These are phyloP conservation scores for Euzophera pinguis DNA, from an alignment of 2,888 invertebrate genomes.

Conservation along the genomic window DNA sequence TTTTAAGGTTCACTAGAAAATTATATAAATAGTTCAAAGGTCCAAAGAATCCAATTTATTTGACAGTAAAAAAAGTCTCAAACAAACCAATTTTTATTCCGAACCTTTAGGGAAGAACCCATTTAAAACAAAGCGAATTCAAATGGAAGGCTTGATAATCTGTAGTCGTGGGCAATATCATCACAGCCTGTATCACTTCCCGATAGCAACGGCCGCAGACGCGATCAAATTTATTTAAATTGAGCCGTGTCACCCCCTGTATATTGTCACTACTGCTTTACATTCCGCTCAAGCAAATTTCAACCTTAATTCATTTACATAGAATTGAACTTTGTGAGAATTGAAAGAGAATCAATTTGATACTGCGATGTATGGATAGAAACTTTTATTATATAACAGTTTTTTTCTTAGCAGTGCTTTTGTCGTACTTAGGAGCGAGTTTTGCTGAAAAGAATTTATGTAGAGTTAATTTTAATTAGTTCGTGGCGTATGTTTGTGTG, in stretches of 20 bases:
- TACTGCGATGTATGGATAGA: constrained; percentile 62
- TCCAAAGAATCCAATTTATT: no score
- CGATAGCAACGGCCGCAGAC: constrained; percentile 47
- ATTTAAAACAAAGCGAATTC: constrained; percentile 28
- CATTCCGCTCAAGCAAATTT: constrained; percentile 25
- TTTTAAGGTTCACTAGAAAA: no score
- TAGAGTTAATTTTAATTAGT: no score
- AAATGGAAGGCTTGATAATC: constrained; percentile 44
- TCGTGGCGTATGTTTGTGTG: no score
- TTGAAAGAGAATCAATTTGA: constrained; percentile 41
- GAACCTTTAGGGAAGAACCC: constrained; percentile 11
- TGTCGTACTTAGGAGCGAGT: constrained; percentile 23
- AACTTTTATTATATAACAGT: constrained; percentile 75
- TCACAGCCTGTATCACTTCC: constrained; percentile 63
- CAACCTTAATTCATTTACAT: constrained; percentile 2
- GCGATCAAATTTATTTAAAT: constrained; percentile 78
- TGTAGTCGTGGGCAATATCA: constrained; percentile 55
- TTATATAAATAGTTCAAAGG: no score
- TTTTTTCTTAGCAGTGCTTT: constrained; percentile 72
- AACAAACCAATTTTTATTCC: not conserved
- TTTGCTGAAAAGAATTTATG: no score
- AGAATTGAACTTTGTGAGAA: constrained; percentile 29
- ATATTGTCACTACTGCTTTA: constrained; percentile 60
- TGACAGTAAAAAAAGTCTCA: not conserved
- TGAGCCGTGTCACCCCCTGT: constrained; percentile 63